Evolutionary conservation across 2,113 vertebrate species (phyloP), one percentile per base, ranked within the genome.

Genomic region (Chiloscyllium plagiosum): DNA sequence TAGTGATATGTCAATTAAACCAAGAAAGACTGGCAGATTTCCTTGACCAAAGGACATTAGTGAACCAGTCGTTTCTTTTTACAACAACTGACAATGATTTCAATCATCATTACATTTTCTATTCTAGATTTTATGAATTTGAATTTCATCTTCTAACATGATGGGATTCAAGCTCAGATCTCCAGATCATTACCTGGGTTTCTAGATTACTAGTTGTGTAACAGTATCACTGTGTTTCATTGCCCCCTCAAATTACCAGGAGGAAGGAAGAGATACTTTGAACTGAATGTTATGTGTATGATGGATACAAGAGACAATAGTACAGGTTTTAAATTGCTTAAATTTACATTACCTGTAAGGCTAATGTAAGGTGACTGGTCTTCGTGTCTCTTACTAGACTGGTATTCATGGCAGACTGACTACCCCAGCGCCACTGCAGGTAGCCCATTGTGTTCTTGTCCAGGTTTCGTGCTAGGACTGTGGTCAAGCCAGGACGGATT

Each of bases 391-490:
- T 97, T 96, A 99, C 99, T 0, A 99, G 96, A 66, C 99, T 99
- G 0, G 99, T 99, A 97, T 99, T 99, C 99, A 99, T 99, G 96
- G 99, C 98, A 0, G 99, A 99, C 97, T 99, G 98, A 96, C 98
- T 97, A 2, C 98, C 99, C 98, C 99, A 99, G 0, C 99, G 98
- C 99, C 99, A 99, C 97, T 99, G 99, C 95, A 99, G 94, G 96
- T 99, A 99, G n/a, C 99, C 99, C 98, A 99, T 99, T 0, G 99
- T 99, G 97, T 99, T 99, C 97, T 98, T 99, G 97, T 99, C 99
- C 0, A 99, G 98, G 97, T 99, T 98, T 13, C 99, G 98, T 0
- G 99, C 99, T 47, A 99, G 97, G 85, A 99, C 98, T 0, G 98
- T 99, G 89, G 98, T 99, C 26, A 99, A 96, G 72, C 98, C 98